These are phyloP conservation scores for Homalodisca vitripennis DNA, from an alignment of 1,140 invertebrate genomes.

Conservation along the genomic window DNA sequence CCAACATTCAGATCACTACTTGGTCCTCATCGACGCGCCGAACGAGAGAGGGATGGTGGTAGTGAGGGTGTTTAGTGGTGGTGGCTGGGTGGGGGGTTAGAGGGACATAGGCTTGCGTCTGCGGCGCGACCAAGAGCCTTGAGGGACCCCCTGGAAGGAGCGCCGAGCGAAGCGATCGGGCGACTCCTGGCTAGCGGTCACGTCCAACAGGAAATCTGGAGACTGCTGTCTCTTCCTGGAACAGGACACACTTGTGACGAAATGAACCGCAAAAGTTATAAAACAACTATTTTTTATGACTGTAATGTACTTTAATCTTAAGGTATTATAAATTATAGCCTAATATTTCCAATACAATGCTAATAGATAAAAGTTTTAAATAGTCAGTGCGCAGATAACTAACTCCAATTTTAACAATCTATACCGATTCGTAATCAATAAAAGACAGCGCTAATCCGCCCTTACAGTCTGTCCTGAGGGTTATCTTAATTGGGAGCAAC, in stretches of 20 bases:
- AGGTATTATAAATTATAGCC: too few species aligned
- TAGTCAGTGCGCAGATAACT: too few species aligned
- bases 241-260: background rate
- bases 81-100: background rate
- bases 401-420: too few species aligned
- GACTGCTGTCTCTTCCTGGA: background rate
- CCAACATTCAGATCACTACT: background rate
- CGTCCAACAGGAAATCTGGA: background rate
- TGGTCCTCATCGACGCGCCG: background rate
- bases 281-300: too few species aligned
- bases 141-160: constrained; percentile 22
- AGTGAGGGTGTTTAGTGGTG: background rate
- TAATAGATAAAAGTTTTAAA: too few species aligned
- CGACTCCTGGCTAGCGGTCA: constrained; percentile 9
- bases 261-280: too few species aligned
- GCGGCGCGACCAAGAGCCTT: constrained; percentile 7
- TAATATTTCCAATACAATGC: too few species aligned
- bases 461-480: too few species aligned
- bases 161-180: background rate
- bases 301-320: too few species aligned
- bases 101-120: constrained; percentile 19
- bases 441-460: too few species aligned
- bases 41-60: background rate
- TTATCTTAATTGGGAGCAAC: too few species aligned
- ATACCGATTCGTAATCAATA: too few species aligned